These are phyloP conservation scores for Drosophila bocki DNA, from an alignment of 1,140 invertebrate species.

Conservation along the genomic window DNA sequence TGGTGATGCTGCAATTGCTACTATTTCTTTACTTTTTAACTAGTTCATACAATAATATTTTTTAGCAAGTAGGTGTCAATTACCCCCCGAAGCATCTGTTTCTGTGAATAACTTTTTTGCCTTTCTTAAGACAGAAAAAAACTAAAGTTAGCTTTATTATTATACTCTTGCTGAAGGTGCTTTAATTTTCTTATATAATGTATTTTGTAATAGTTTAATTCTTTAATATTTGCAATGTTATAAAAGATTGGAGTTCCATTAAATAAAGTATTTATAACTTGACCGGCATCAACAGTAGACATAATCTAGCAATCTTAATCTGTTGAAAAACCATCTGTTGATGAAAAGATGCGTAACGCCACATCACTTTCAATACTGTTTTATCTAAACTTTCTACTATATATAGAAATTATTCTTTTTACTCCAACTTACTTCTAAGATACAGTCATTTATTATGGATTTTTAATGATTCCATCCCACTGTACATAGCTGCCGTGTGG, in stretches of 20 bases:
- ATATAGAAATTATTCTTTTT: no score
- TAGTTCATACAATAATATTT: background rate
- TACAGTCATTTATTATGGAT: no score
- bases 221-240: no score
- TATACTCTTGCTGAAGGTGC: no score
- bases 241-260: no score
- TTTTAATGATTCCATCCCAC: background rate
- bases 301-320: no score
- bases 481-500: conserved; percentile 32
- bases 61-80: conserved; percentile 23
- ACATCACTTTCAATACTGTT: background rate
- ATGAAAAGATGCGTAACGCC: no score
- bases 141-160: background rate
- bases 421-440: background rate
- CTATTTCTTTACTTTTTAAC: background rate
- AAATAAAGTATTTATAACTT: no score
- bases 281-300: no score
- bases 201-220: no score
- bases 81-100: background rate
- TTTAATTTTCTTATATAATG: background rate
- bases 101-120: conserved; percentile 5
- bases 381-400: no score
- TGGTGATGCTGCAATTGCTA: background rate
- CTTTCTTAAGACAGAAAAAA: background rate
- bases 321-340: no score